phyloP scores from a whole-genome alignment of 2,797 vertebrate genomes.

The Sebastes kiyomatsui region DNA sequence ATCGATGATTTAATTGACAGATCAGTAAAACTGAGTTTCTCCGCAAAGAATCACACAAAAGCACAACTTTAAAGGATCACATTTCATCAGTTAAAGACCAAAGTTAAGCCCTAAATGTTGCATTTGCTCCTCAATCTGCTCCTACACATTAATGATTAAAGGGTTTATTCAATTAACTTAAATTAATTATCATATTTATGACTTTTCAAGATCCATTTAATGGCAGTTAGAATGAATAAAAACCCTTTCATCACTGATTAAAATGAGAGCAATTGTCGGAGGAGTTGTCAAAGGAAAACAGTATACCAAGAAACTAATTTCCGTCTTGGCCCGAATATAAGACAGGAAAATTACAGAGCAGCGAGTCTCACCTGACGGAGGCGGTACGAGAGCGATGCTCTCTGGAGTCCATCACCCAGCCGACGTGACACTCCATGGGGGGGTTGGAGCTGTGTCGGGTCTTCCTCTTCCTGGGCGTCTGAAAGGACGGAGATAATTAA shows the following conservation, averaged over 20 bases:
- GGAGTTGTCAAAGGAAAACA: background rate
- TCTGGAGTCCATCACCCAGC: slow-evolving; percentile 99
- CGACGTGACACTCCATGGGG: slow-evolving; percentile 96
- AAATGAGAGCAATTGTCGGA: background rate
- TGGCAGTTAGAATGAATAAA: background rate
- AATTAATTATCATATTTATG: background rate
- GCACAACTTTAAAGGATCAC: background rate
- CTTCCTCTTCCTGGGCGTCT: slow-evolving; percentile 98
- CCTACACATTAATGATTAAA: background rate
- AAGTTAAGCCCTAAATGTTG: background rate
- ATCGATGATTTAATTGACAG: no score
- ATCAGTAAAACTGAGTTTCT: no score
- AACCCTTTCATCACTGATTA: background rate
- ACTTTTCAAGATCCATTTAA: background rate
- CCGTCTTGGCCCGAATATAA: background rate
- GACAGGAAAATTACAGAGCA: background rate
- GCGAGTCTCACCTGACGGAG: slow-evolving; percentile 89
- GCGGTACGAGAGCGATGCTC: slow-evolving; percentile 96
- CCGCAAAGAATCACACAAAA: no score
- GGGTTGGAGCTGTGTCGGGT: slow-evolving; percentile 98
- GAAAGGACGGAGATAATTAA: background rate
- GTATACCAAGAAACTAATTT: background rate
- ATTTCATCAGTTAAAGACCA: background rate
- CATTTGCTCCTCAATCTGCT: background rate
- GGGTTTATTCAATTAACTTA: background rate